A percentile compares a stretch with the other conserved stretches of the same genome.
Conservation (phyloP, 2,888 invertebrate genomes). For the Pristionchus fissidentatus region DNA sequence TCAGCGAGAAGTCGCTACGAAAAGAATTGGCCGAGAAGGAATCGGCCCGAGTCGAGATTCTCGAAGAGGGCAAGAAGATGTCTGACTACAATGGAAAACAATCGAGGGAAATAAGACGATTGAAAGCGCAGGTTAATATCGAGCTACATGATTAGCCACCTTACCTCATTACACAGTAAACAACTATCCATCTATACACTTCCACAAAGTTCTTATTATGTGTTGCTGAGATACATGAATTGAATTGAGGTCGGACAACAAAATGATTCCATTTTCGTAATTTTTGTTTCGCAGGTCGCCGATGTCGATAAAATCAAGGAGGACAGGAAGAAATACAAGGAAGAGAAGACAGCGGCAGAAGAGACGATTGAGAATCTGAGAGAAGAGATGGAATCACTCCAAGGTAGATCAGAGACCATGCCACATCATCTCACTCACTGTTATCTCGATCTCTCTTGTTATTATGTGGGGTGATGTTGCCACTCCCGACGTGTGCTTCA, state of each 20-base stretch:
- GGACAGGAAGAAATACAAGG: constrained; percentile 54
- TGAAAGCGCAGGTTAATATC: constrained; percentile 58
- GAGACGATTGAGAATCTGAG: constrained; percentile 50
- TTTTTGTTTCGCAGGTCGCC: constrained; percentile 25
- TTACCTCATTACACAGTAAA: no score
- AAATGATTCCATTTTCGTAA: no score
- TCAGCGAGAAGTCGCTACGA: constrained; percentile 47
- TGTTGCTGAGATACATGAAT: not conserved
- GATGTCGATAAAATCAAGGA: constrained; percentile 55
- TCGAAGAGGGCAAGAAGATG: constrained; percentile 65
- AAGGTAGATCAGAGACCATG: constrained; percentile 45
- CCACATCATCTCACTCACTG: not conserved
- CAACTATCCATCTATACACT: no score
- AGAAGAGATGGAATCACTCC: constrained; percentile 50
- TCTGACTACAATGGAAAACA: constrained; percentile 66
- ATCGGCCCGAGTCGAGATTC: constrained; percentile 61
- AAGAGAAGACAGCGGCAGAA: constrained; percentile 53
- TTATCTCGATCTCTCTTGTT: no score
- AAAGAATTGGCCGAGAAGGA: constrained; percentile 64
- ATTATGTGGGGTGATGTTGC: no score
- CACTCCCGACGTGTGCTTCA: no score
- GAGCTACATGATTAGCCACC: not conserved
- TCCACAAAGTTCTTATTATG: no score
- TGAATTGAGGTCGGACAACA: not conserved
- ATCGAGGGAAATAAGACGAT: constrained; percentile 63